These are phyloP conservation scores for Trachymyrmex septentrionalis DNA, from an alignment of 1,140 invertebrate species.

Conservation along the genomic window DNA sequence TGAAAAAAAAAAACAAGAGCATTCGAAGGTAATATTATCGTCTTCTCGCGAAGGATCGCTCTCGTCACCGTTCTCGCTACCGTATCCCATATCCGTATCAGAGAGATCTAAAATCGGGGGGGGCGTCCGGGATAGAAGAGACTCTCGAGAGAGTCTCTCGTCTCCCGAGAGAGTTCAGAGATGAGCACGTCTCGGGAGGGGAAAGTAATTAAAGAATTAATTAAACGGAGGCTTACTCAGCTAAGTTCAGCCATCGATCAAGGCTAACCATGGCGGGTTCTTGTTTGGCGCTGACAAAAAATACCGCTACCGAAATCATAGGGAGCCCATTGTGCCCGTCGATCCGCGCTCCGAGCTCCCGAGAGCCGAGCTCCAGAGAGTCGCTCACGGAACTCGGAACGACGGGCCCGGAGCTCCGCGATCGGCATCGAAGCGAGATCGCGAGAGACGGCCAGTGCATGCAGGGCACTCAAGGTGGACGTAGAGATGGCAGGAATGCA, in stretches of 20 bases:
- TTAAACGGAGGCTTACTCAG: slow-evolving; percentile 82
- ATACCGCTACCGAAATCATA: slow-evolving; percentile 82
- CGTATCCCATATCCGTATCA: slow-evolving; percentile 71
- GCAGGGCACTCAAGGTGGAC: slow-evolving; percentile 40
- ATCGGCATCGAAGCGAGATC: slow-evolving; percentile 44
- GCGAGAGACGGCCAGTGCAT: not conserved
- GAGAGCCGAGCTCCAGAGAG: slow-evolving; percentile 1
- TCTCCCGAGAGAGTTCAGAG: slow-evolving; percentile 11
- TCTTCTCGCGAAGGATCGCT: slow-evolving; percentile 26
- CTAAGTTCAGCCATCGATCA: slow-evolving; percentile 81
- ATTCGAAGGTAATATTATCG: slow-evolving; percentile 41
- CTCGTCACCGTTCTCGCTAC: slow-evolving; percentile 60
- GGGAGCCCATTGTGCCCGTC: slow-evolving; percentile 73
- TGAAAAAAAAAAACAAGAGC: not conserved
- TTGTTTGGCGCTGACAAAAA: slow-evolving; percentile 78
- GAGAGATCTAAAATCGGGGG: slow-evolving; percentile 69
- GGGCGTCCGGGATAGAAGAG: slow-evolving; percentile 25
- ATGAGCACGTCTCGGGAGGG: slow-evolving; percentile 51
- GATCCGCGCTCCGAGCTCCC: slow-evolving; percentile 43
- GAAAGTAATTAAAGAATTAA: slow-evolving; percentile 83
- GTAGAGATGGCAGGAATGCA: slow-evolving; percentile 75
- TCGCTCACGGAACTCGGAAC: slow-evolving; percentile 27
- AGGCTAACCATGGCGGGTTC: slow-evolving; percentile 76
- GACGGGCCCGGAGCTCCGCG: slow-evolving; percentile 15
- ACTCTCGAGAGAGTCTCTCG: slow-evolving; percentile 8